Evolutionary conservation across 2,113 vertebrate species (phyloP).

Genomic region (Cottus gobio): DNA sequence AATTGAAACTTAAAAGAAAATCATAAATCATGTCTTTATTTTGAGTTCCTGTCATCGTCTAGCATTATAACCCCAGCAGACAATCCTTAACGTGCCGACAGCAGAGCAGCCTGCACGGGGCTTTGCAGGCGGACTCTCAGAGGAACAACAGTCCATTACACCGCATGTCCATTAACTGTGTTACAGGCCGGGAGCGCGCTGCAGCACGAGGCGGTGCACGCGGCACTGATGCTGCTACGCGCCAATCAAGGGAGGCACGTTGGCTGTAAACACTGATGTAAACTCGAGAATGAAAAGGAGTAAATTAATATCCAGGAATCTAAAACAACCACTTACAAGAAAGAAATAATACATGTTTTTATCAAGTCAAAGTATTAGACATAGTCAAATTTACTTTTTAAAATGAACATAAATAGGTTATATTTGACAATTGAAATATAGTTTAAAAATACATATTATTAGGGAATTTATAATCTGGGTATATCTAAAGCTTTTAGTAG

Average conservation of each 20-base stretch:
- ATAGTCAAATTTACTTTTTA: background rate
- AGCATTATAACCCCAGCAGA: conserved; percentile 2
- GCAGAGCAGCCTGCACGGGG: background rate
- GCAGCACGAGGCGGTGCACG: conserved; percentile 36
- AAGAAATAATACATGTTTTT: background rate
- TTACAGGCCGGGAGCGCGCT: conserved; percentile 42
- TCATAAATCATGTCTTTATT: background rate
- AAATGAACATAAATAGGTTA: background rate
- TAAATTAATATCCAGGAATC: conserved; percentile 1
- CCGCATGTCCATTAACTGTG: conserved; percentile 17
- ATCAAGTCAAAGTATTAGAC: background rate
- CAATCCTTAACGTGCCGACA: background rate
- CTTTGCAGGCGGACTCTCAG: conserved; percentile 22
- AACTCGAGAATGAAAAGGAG: conserved; percentile 1
- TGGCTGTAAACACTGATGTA: conserved; percentile 26
- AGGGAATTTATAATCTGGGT: background rate
- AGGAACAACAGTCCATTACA: conserved; percentile 21
- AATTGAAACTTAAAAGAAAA: background rate
- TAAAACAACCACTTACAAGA: background rate
- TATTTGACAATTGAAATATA: background rate
- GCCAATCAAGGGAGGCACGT: conserved; percentile 28
- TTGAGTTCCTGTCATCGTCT: background rate
- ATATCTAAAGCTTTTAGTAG: background rate
- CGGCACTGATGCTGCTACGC: conserved; percentile 11
- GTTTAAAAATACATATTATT: background rate